phyloP scores from a whole-genome alignment of 2,888 invertebrate genomes.

The Ochropacha duplaris region DNA sequence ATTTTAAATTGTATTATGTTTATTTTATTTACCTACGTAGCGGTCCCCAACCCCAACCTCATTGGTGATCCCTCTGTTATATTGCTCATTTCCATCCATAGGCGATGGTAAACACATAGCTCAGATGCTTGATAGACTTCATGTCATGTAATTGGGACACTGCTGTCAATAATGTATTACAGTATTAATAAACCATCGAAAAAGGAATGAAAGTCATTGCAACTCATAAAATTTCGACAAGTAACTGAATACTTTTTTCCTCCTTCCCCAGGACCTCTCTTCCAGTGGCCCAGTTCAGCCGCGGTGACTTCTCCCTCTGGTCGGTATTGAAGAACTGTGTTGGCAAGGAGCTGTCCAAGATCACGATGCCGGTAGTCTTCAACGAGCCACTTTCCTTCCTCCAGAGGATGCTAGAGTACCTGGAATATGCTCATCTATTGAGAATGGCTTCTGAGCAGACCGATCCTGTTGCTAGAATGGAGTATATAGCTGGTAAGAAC shows the following conservation, averaged over 20 bases:
- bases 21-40: too few relatives aligned
- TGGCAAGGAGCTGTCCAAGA: constrained; percentile 96
- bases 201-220: too few relatives aligned
- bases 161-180: too few relatives aligned
- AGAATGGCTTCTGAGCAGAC: constrained; percentile 89
- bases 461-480: constrained; percentile 92
- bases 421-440: constrained; percentile 92
- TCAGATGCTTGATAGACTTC: too few relatives aligned
- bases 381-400: constrained; percentile 98
- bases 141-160: too few relatives aligned
- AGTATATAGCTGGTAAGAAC: constrained; percentile 85
- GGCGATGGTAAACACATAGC: too few relatives aligned
- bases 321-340: constrained; percentile 95
- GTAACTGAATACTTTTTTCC: background rate
- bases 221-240: too few relatives aligned
- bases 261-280: constrained; percentile 83
- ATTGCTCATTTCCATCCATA: too few relatives aligned
- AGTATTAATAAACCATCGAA: too few relatives aligned
- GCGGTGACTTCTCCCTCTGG: constrained; percentile 94
- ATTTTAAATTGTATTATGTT: too few relatives aligned
- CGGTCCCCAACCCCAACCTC: too few relatives aligned
- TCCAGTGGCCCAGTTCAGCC: constrained; percentile 88
- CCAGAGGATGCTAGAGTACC: constrained; percentile 96
- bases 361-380: constrained; percentile 98
- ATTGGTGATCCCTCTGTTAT: too few relatives aligned